phyloP scores from a whole-genome alignment of 92 coral and sea anemone genomes.

The Porites cylindrica region DNA sequence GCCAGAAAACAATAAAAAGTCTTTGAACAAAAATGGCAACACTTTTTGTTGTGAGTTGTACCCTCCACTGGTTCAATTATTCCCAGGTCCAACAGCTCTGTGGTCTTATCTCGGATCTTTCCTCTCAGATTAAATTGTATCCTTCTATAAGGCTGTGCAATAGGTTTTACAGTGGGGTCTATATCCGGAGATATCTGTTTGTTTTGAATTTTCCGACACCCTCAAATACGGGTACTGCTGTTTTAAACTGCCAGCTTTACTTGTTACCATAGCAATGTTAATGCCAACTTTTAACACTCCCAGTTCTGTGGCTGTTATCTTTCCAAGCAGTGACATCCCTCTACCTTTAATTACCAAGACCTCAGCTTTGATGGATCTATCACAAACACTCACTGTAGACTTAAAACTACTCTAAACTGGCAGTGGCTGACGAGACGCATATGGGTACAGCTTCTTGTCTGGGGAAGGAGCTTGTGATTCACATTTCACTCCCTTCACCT shows the following conservation, averaged over 20 bases:
- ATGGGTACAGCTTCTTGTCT: no score
- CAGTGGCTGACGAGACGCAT: no score
- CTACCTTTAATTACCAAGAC: slow-evolving; percentile 29
- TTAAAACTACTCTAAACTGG: neutral
- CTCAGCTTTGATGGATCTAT: slow-evolving; percentile 19
- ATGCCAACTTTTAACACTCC: slow-evolving; percentile 40
- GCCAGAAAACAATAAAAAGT: no score
- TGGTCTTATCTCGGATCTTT: neutral
- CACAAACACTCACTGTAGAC: slow-evolving; percentile 29
- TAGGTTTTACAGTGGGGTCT: slow-evolving; percentile 47
- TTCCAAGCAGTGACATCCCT: slow-evolving; percentile 38
- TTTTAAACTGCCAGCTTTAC: slow-evolving; percentile 2
- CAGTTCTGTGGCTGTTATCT: slow-evolving; percentile 34
- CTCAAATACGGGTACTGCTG: slow-evolving; percentile 52
- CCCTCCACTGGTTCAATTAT: neutral
- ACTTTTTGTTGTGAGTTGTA: neutral
- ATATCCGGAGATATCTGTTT: slow-evolving; percentile 35
- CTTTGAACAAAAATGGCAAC: no score
- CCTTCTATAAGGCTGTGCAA: slow-evolving; percentile 47
- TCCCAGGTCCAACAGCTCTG: no score
- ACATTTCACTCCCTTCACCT: no score
- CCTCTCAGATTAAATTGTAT: neutral
- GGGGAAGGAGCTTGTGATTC: no score
- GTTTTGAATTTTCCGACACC: slow-evolving; percentile 45
- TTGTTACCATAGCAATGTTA: slow-evolving; percentile 24